Base-by-base conservation (phyloP, 1,140 invertebrate species). In the Sipha flava region DNA sequence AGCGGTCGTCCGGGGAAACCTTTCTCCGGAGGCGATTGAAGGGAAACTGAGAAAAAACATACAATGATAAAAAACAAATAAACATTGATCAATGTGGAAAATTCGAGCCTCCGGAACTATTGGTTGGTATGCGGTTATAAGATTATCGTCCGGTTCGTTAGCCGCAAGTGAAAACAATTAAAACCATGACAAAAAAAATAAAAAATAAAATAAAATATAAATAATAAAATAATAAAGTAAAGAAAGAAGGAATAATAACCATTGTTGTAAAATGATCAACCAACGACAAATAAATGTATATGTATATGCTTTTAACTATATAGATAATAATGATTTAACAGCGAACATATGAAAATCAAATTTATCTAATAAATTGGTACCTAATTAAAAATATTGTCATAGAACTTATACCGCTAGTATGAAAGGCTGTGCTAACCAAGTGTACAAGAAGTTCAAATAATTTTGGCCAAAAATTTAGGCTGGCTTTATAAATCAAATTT, bases 151-250 rank as follows among this genome's bases (percentile, higher is more conserved):
- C 29, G 29, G 49, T 52, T 54, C 29, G 29, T 54, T 14, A 73
- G 18, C n/a, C 31, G n/a, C 47, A 73, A 73, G 70, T 52, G 70
- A 73, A 73, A 73, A 73, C 47, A 54, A 54, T 73, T 73, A 73
- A 73, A 52, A 52, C 49, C 70, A 54, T 54, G 47, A 73, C 34
- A 54, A 54, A 54, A 34, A 6, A 5, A 29, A 26, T 12, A 29
- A 23, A 49, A 49, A 49, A 49, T 43, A 43, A 3, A 1, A 12
- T 43, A 43, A 7, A 43, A 9, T 43, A 43, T 43, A 3, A 12
- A 49, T n/a, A n/a, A n/a, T n/a, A n/a, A n/a, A 40, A 43, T 40
- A 66, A 66, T 2, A 1, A 52, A 52, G 1, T 6, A 52, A 52
- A 9, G n/a, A 52, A 23, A 43, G 12, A 40, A n/a, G 31, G 37